phyloP scores from a whole-genome alignment of 2,797 vertebrate species.

The Pipistrellus pygmaeus region DNA sequence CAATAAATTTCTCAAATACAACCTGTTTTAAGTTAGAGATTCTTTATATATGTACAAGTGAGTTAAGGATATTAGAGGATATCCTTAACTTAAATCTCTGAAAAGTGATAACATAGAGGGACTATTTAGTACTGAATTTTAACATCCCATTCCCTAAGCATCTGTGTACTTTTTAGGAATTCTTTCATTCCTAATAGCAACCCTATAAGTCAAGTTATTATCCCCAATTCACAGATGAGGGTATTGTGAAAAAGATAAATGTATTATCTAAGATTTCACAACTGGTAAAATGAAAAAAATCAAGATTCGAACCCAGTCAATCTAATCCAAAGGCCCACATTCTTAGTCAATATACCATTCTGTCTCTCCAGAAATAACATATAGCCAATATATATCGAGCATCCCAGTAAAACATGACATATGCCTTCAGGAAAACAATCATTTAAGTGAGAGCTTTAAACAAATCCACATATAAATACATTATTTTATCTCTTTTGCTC shows the following conservation, averaged over 20 bases:
- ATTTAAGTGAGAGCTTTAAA: slow-evolving; percentile 7
- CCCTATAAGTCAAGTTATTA: not conserved
- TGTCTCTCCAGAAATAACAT: slow-evolving; percentile 49
- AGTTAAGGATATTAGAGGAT: not conserved
- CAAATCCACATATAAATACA: not conserved
- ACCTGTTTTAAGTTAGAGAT: not conserved
- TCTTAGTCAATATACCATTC: not conserved
- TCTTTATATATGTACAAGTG: not conserved
- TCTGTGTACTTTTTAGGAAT: slow-evolving; percentile 5
- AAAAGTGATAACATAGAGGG: not conserved
- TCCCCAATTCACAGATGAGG: not conserved
- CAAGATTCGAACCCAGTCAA: not conserved
- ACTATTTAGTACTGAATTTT: slow-evolving; percentile 35
- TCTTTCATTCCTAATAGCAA: not conserved
- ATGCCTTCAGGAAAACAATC: not conserved
- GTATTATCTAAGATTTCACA: slow-evolving; percentile 8
- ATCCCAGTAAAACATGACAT: not conserved
- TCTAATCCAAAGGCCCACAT: not conserved
- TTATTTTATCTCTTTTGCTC: not conserved
- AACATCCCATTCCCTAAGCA: not conserved
- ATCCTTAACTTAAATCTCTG: not conserved
- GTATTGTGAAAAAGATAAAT: not conserved
- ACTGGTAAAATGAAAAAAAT: not conserved
- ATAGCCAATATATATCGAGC: not conserved
- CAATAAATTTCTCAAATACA: slow-evolving; percentile 32